Base-by-base conservation (phyloP, 2,888 invertebrate species). In the Lottia scabra region DNA sequence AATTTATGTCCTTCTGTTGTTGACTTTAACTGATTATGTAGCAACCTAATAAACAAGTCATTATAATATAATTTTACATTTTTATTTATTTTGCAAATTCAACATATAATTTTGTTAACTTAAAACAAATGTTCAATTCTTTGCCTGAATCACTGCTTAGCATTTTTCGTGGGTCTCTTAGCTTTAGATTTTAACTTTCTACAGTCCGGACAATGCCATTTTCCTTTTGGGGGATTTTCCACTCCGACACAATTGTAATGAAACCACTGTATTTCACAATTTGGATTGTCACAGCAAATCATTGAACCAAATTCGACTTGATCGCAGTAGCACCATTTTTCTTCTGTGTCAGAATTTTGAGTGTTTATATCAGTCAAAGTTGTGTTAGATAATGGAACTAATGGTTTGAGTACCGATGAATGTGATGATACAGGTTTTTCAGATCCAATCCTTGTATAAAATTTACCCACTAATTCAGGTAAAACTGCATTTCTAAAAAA, bases 191-290 rank as follows among this genome's bases (percentile, higher is more conserved):
- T 16, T 19, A 48, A 66, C 26, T 73, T 73, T 67, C 75, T 71
- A 63, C 78, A 78, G 13, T 72, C 67, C 8, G 75, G 75, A 74
- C 77, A 78, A 63, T 64, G 77, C 78, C 78, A 78, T 63, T 71
- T 77, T 48, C 72, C 70, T 69, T 75, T 73, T 15, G 75, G 74
- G 43, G 66, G 64, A 1, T n/a, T 56, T 12, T 72, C 68, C 12
- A 80, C 46, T 23, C 75, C 73, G 19, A 80, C 69, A 70, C 80
- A 78, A 45, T 67, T 43, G 56, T 73, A 77, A 71, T 80, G 80
- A 72, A 78, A 78, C 78, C 77, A 78, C 65, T 74, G 67, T n/a
- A 78, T 77, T 16, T 70, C 38, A 72, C 80, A 80, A 48, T 76
- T 68, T 68, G 74, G 74, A 76, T 77, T 77, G 68, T 78, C 77